A percentile compares a stretch with the other conserved stretches of the same genome.
These are phyloP conservation scores for Rhabdornis inornatus DNA, from an alignment of 2,113 vertebrate species.

Conservation along the genomic window DNA sequence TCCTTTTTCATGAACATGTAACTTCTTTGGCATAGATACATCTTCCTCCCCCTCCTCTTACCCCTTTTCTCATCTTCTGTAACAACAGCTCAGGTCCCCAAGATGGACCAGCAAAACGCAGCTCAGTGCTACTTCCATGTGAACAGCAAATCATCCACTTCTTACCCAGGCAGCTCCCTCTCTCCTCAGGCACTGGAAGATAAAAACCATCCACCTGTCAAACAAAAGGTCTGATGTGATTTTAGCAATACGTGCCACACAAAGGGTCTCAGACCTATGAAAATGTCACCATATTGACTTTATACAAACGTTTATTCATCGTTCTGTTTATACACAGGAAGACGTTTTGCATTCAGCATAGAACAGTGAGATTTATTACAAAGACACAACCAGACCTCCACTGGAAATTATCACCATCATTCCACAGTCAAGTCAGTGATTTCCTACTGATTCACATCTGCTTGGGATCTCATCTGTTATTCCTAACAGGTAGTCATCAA, in stretches of 20 bases:
- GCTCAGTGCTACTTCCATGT: background rate
- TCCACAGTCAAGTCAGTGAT: background rate
- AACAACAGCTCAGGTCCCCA: background rate
- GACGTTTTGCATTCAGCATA: background rate
- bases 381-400: background rate
- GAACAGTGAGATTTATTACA: background rate
- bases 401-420: background rate
- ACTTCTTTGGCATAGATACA: background rate
- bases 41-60: background rate
- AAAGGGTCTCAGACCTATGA: conserved; percentile 48
- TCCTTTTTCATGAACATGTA: background rate
- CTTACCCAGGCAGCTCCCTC: background rate
- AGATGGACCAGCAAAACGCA: background rate
- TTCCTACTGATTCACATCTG: background rate
- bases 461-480: background rate
- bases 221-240: conserved; percentile 54
- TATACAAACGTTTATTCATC: background rate
- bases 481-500: background rate
- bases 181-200: background rate
- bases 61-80: background rate
- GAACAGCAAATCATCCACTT: background rate
- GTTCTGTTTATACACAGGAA: background rate
- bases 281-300: conserved; percentile 56
- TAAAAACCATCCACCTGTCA: conserved; percentile 15
- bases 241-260: background rate